Evolutionary conservation across 64 coral and sea anemone genomes (phyloP), one percentile per base, ranked within the genome.

Genomic region (Cladopsammia gracilis): DNA sequence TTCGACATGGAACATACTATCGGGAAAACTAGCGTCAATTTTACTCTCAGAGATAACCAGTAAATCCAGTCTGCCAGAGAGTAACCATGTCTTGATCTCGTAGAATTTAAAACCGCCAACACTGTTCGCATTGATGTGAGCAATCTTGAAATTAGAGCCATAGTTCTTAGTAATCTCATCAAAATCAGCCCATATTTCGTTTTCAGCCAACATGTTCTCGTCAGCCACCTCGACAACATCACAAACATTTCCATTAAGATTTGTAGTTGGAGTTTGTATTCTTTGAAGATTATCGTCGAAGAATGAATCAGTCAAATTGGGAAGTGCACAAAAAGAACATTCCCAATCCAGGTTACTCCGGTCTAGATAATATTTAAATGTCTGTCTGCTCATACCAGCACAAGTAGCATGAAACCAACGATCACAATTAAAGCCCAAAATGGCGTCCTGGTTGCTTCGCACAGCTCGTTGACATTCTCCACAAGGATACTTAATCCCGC

Each of bases 361-460:
- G 14, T 87, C 49, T 58, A 86, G 64, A 46, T 93, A 95, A 58
- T 23, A 86, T 82, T 95, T 90, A 34, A 95, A 89, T 11, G 16
- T 68, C 20, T 76, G 20, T 69, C 86, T 95, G 25, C 67, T 79
- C 52, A 90, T 64, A 42, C 80, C 81, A 45, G 78, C 48, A 67
- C 93, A 95, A 49, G 62, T 95, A 57, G 79, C 78, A 58, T 90
- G 87, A 22, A 88, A 60, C 93, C 87, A 90, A 15, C 15, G 15
- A 61, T 95, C 84, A 23, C 93, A 90, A 6, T 86, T 13, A n/a
- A 12, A 59, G 57, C 93, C 90, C 67, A 95, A 53, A 65, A 95
- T 77, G 34, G 85, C 57, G 45, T 89, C 86, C 58, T 94, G 86
- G 54, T 94, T 82, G 10, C 76, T 89, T 42, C 76, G 48, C 20